Conservation (phyloP, 2,888 invertebrate species). For the Agriopis marginaria region DNA sequence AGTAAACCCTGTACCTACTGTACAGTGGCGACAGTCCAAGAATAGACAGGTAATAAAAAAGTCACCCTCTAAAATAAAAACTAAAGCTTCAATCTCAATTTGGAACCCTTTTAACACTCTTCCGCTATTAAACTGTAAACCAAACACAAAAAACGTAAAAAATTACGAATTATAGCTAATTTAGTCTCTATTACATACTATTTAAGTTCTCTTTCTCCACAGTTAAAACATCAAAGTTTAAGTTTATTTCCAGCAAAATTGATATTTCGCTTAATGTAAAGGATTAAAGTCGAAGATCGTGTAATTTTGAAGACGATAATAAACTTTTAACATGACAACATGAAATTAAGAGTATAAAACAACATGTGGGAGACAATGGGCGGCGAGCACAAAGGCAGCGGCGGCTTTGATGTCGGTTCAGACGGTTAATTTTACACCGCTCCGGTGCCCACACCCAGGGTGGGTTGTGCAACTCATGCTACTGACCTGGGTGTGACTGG, state of each 20-base stretch:
- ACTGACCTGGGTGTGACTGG: constrained; percentile 17
- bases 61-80: constrained; percentile 52
- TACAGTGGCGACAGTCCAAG: constrained; percentile 40
- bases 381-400: constrained; percentile 75
- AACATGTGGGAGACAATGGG: constrained; percentile 81
- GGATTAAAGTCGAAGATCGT: constrained; percentile 50
- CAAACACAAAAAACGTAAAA: constrained; percentile 44
- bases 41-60: constrained; percentile 57
- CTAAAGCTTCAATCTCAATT: constrained; percentile 56
- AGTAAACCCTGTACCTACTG: too few relatives aligned
- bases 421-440: constrained; percentile 75
- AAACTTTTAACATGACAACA: constrained; percentile 83
- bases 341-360: constrained; percentile 80
- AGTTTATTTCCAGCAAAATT: constrained; percentile 34
- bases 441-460: constrained; percentile 53
- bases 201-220: constrained; percentile 25
- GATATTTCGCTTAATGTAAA: constrained; percentile 34
- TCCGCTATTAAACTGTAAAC: constrained; percentile 68
- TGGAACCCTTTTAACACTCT: constrained; percentile 69
- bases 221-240: constrained; percentile 39
- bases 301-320: constrained; percentile 55
- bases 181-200: constrained; percentile 9
- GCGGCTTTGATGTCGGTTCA: constrained; percentile 70
- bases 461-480: constrained; percentile 37
- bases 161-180: constrained; percentile 30